Base-by-base conservation (phyloP, 2,797 vertebrate species). In the Sphenodon punctatus region DNA sequence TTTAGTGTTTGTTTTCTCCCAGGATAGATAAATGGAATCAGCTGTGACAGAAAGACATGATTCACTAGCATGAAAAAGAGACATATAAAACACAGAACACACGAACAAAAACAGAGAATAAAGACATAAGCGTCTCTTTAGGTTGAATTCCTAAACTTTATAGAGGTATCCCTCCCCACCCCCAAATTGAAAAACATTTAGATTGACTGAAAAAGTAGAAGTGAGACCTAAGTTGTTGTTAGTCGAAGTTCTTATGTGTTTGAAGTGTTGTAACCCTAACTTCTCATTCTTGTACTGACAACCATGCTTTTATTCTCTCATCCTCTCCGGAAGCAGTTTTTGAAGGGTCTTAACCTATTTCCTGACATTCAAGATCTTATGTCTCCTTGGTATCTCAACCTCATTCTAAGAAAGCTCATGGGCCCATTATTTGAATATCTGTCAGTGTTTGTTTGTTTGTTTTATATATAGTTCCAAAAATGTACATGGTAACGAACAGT, bases 21-120 rank as follows among this genome's bases (percentile, higher is more conserved):
- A 82, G 75, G 80, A 86, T 64, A 88, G 84, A 90, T 93, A 90
- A 92, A 91, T 90, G 88, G 78, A 93, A 91, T 93, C 91, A 92
- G 80, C 90, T 92, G 93, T 86, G 89, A 83, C 85, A 91, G 84
- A n/a, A n/a, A 89, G 80, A 74, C 87, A 86, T 74, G 87, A 91
- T 91, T 91, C 81, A 91, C 86, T 75, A 89, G 83, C 63, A 69
- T 84, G 70, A 82, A 91, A 86, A 69, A 86, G 78, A 67, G 84
- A 32, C 80, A 90, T 89, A 91, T 92, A 88, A 60, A 93, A 91
- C 92, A 78, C 88, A 92, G 91, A 92, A 87, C 78, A 88, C 90
- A 89, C 79, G 91, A 92, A 93, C 73, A 90, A 89, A 84, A 80
- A 66, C 78, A 83, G 70, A 91, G 79, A 25, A n/a, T n/a, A n/a